These are phyloP conservation scores for Semotilus atromaculatus DNA, from an alignment of 2,797 vertebrate genomes.

Conservation along the genomic window DNA sequence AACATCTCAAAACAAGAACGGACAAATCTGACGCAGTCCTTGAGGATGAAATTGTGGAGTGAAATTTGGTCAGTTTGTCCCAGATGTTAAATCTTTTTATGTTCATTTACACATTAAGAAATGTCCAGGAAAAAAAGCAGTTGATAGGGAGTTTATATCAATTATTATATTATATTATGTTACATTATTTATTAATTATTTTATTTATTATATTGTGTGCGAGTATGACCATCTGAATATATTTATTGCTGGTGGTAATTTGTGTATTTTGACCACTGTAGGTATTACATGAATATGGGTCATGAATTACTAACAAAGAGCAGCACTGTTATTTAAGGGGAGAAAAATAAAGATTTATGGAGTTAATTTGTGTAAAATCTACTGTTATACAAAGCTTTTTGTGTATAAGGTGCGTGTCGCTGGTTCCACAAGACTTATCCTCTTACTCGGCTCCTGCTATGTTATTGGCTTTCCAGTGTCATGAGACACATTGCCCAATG, in stretches of 20 bases:
- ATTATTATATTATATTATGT: neutral
- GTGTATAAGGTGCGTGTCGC: conserved; percentile 22
- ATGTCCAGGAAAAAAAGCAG: neutral
- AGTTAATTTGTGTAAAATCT: conserved; percentile 33
- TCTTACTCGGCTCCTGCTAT: conserved; percentile 31
- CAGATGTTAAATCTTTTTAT: neutral
- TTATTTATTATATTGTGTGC: neutral
- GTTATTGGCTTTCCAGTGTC: conserved; percentile 26
- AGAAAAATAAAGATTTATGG: neutral
- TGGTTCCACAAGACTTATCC: conserved; percentile 28
- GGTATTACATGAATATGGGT: conserved; percentile 9
- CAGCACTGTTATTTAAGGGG: conserved; percentile 3
- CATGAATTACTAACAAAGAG: conserved; percentile 42
- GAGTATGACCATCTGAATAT: neutral
- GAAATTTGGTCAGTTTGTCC: neutral
- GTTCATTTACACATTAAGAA: neutral
- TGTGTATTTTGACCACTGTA: neutral
- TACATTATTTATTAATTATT: neutral
- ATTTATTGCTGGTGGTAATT: neutral
- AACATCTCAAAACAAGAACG: neutral
- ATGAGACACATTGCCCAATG: conserved; percentile 41
- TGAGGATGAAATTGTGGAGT: neutral
- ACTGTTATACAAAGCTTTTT: conserved; percentile 38
- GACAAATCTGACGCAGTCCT: neutral
- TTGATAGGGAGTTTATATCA: neutral